These are phyloP conservation scores for Acanthurus tractus DNA, from an alignment of 2,797 vertebrate species.

Conservation along the genomic window DNA sequence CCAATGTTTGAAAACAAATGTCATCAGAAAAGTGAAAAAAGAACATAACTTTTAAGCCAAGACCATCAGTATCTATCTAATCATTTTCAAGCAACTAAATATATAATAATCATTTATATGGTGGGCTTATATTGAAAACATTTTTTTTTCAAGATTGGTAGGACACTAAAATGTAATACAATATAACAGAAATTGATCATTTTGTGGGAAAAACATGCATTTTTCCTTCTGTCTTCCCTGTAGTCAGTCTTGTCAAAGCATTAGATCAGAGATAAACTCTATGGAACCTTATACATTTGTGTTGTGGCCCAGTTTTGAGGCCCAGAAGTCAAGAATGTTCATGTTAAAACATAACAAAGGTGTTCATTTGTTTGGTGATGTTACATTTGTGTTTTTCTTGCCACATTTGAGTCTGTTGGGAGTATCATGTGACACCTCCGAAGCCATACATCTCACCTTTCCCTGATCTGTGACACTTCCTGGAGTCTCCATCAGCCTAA, in stretches of 20 bases:
- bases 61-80: neutral
- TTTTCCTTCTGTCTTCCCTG: neutral
- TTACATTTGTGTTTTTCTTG: constrained; percentile 47
- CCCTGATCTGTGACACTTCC: constrained; percentile 25
- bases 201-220: neutral
- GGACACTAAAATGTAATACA: neutral
- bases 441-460: constrained; percentile 56
- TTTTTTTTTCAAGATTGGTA: neutral
- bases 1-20: constrained; percentile 5
- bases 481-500: constrained; percentile 29
- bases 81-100: neutral
- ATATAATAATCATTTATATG: neutral
- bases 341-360: constrained; percentile 43
- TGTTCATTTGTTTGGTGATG: constrained; percentile 38
- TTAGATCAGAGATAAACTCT: constrained; percentile 13
- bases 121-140: neutral
- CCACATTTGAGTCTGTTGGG: constrained; percentile 32
- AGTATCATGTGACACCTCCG: constrained; percentile 59
- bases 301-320: constrained; percentile 46
- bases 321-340: constrained; percentile 39
- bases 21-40: neutral
- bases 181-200: neutral
- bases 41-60: neutral
- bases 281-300: constrained; percentile 39
- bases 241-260: constrained; percentile 9